Base-by-base conservation (phyloP, 1,140 invertebrate genomes). In the Zaprionus nigranus region DNA sequence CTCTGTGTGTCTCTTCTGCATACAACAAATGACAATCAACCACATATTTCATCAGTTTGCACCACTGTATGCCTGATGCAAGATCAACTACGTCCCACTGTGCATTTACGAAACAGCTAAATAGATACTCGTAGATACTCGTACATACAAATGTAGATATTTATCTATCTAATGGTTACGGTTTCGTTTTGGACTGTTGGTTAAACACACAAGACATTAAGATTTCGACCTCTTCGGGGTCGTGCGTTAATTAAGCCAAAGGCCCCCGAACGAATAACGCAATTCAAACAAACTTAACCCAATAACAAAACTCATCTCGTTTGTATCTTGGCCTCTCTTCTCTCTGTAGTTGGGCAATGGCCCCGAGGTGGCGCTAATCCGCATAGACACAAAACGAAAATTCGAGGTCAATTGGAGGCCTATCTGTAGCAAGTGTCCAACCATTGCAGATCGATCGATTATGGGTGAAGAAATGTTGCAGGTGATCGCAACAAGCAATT, bases 261-360 rank as follows among this genome's bases (percentile, higher is more conserved):
- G 20, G 34, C 34, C n/a, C 26, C 13, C 40, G n/a, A 69, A 40
- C 28, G 17, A 36, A 72, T 51, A 66, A 17, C 46, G 13, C 15
- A 36, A 54, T 20, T 9, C 12, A 38, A 66, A 58, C 22, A 66
- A 58, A 72, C 28, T 30, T 28, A 65, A 34, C 68, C 34, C 5
- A 34, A 24, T 15, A 46, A 59, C 28, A 59, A 24, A 38, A 36
- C 60, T 71, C 30, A 65, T 20, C 54, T 28, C 34, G 58, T 71
- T 71, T 63, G 28, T 20, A 15, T 64, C 62, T 72, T 53, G 34
- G 34, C 56, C 46, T 22, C 20, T 49, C 20, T 20, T 49, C 46
- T 12, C n/a, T 60, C 66, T 20, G 61, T 66, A 66, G 66, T 66
- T 73, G 70, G 56, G 43, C 70, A 68, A 67, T 73, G 56, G 69